phyloP scores from a whole-genome alignment of 2,113 vertebrate species.

The Crotalus helleri region DNA sequence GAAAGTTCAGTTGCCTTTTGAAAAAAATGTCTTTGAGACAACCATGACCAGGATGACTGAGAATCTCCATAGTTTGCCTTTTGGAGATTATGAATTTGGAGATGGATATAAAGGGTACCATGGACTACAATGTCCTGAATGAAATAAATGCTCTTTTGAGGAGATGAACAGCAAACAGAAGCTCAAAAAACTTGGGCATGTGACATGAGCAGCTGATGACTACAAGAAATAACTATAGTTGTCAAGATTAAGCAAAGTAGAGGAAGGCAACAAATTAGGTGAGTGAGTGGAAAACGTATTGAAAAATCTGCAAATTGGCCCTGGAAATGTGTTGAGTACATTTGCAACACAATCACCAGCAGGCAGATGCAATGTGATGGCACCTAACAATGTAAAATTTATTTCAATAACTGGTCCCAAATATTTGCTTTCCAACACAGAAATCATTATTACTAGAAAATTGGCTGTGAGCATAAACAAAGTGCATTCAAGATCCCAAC shows the following conservation, averaged over 20 bases:
- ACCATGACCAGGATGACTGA: too few species aligned
- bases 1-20: too few species aligned
- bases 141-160: neutral
- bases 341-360: neutral
- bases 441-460: neutral
- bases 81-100: neutral
- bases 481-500: neutral
- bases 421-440: neutral
- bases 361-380: neutral
- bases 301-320: neutral
- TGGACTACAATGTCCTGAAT: neutral
- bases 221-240: neutral
- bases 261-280: neutral
- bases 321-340: neutral
- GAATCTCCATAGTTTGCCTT: neutral
- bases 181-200: neutral
- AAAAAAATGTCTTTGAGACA: too few species aligned
- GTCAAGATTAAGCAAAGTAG: neutral
- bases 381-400: neutral
- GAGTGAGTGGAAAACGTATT: neutral
- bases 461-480: neutral
- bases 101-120: neutral
- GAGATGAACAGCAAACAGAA: neutral
- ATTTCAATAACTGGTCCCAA: neutral
- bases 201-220: neutral